Conservation (phyloP, 2,888 invertebrate species). For the Globia sparganii region DNA sequence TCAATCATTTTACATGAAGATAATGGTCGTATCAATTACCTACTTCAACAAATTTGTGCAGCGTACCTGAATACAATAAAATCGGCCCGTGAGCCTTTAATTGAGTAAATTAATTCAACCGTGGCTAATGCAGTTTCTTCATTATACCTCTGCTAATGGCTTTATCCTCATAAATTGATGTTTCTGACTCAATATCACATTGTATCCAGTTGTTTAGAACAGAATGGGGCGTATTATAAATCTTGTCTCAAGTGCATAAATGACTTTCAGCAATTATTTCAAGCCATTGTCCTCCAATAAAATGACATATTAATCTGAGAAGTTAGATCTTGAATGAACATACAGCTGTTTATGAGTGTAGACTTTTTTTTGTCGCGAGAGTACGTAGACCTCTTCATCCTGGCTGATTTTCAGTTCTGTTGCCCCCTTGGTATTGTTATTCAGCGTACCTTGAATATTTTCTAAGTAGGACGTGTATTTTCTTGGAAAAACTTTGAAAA, state of each 20-base stretch:
- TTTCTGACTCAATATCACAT: neutral
- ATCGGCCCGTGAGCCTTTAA: neutral
- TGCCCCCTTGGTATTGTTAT: slow-evolving; percentile 41
- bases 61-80: neutral
- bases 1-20: neutral
- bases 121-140: slow-evolving; percentile 15
- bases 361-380: slow-evolving; percentile 19
- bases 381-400: slow-evolving; percentile 7
- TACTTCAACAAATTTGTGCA: neutral
- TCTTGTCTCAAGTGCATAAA: slow-evolving; percentile 3
- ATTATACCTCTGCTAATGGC: neutral
- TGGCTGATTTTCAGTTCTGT: slow-evolving; percentile 25
- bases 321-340: slow-evolving; percentile 9
- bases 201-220: neutral
- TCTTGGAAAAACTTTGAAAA: neutral
- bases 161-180: slow-evolving; percentile 9
- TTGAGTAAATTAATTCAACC: slow-evolving; percentile 11
- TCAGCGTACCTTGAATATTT: slow-evolving; percentile 11
- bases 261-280: slow-evolving; percentile 6
- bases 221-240: neutral
- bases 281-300: neutral
- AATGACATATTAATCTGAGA: slow-evolving; percentile 10
- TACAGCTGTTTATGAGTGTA: neutral
- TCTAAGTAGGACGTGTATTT: neutral
- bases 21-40: slow-evolving; percentile 2